Percentiles rank a stretch among this genome's conserved stretches.
Evolutionary conservation across 2,113 vertebrate species (phyloP).

Genomic region (Proteles cristata): DNA sequence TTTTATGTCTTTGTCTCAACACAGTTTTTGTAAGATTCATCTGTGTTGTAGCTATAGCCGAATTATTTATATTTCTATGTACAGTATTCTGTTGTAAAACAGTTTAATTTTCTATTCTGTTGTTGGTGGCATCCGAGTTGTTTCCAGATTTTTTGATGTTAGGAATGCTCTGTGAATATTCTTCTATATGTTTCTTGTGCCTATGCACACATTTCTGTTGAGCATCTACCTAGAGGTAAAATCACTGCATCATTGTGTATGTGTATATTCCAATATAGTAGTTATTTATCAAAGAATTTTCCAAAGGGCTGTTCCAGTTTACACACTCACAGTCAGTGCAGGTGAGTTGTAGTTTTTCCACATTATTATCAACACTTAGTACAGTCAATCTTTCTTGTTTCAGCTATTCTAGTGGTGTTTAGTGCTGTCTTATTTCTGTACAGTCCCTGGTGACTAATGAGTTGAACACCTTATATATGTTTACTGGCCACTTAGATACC

Average conservation of each 20-base stretch:
- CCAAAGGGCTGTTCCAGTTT: background rate
- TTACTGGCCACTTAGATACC: background rate
- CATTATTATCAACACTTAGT: background rate
- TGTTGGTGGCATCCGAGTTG: background rate
- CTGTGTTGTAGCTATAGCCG: background rate
- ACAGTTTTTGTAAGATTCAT: background rate
- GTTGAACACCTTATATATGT: background rate
- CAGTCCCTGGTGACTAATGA: background rate
- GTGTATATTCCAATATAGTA: background rate
- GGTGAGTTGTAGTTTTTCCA: background rate
- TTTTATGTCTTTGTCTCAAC: background rate
- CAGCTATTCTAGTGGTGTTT: background rate
- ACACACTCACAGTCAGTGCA: background rate
- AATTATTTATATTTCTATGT: background rate
- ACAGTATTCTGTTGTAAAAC: background rate
- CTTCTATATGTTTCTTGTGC: background rate
- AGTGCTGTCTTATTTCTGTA: background rate
- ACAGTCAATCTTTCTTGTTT: background rate
- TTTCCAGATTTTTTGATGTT: background rate
- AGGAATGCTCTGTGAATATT: background rate
- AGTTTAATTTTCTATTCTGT: background rate
- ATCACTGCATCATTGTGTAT: background rate
- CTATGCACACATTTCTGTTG: background rate
- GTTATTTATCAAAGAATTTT: slow-evolving; percentile 34
- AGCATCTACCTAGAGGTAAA: background rate